Base-by-base conservation (phyloP, 2,888 invertebrate species). In the Drosophila kokeensis region DNA sequence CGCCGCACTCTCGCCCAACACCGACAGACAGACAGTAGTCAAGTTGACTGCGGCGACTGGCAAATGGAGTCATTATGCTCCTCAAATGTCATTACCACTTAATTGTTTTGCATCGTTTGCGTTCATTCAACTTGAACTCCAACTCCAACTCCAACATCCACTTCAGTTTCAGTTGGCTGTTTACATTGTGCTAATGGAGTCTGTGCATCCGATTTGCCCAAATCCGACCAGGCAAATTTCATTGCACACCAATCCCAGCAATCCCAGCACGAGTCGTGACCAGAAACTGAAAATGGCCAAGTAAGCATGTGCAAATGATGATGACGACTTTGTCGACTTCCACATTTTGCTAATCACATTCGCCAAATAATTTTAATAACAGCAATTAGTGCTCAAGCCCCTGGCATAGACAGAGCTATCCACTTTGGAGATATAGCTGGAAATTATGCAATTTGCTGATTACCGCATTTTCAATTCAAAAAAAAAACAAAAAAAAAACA, bases 121-220 rank as follows among this genome's bases (percentile, higher is more conserved):
- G 78, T 80, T 81, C 79, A 24, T 80, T 80, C 72, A 80, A 76
- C 79, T 79, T 18, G n/a, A n/a, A n/a, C n/a, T n/a, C n/a, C 59
- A 76, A 42, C 72, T 66, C 8, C 48, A 60, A 48, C 72, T 62
- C 10, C 52, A 59, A 48, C 38, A 10, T 34, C 21, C 18, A 38
- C 36, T 45, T 13, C n/a, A 59, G 11, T 32, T 59, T 48, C 48
- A 59, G 48, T 48, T 49, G 18, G 8, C 18, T 45, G 45, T 32
- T 67, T 49, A 54, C 53, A 42, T 54, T 40, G 15, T 15, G 27
- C 53, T 65, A 73, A 57, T 67, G 54, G 48, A 64, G 71, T 63
- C 45, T 52, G 30, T 40, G 66, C 72, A 67, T 72, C 67, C 68
- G 54, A 70, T 72, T 73, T 60, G 68, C 62, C 48, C 53, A 68